Evolutionary conservation across 2,797 vertebrate species (phyloP).

Genomic region (Cichlasoma orientale): DNA sequence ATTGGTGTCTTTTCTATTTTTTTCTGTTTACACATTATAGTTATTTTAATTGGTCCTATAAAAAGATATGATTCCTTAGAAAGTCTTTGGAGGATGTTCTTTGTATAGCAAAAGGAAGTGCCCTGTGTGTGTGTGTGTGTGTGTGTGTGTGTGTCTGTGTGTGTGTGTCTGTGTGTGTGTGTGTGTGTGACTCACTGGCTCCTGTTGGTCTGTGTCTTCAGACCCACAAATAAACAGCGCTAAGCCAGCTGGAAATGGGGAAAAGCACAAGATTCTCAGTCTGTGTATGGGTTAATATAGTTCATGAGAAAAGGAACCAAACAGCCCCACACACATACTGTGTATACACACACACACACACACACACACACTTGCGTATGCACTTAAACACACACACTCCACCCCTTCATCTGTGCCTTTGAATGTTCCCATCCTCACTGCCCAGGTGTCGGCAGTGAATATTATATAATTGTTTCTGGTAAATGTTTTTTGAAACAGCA

Average conservation of each 20-base stretch:
- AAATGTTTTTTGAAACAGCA: conserved; percentile 12
- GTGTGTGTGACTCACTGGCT: conserved; percentile 73
- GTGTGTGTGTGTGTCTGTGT: conserved; percentile 27
- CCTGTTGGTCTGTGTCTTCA: conserved; percentile 81
- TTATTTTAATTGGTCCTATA: conserved; percentile 41
- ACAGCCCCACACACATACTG: conserved; percentile 40
- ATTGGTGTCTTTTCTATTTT: neutral
- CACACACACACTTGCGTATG: conserved; percentile 22
- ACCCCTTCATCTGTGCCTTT: conserved; percentile 31
- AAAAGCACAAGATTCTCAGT: conserved; percentile 73
- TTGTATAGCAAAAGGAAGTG: conserved; percentile 54
- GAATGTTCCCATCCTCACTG: conserved; percentile 34
- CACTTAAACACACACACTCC: conserved; percentile 19
- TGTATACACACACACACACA: conserved; percentile 28
- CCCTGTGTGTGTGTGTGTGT: conserved; percentile 28
- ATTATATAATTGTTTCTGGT: conserved; percentile 33
- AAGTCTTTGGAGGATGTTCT: conserved; percentile 47
- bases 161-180: conserved; percentile 22
- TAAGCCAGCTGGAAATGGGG: conserved; percentile 80
- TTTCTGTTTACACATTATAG: conserved; percentile 1
- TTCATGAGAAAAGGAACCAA: conserved; percentile 81
- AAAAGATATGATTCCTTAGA: conserved; percentile 58
- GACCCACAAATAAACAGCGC: conserved; percentile 79
- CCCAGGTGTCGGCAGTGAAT: conserved; percentile 44
- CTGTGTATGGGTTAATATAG: conserved; percentile 75